A percentile compares a stretch with the other conserved stretches of the same genome.
Conservation (phyloP, 2,888 invertebrate species). For the Epirrhoe tristata region DNA sequence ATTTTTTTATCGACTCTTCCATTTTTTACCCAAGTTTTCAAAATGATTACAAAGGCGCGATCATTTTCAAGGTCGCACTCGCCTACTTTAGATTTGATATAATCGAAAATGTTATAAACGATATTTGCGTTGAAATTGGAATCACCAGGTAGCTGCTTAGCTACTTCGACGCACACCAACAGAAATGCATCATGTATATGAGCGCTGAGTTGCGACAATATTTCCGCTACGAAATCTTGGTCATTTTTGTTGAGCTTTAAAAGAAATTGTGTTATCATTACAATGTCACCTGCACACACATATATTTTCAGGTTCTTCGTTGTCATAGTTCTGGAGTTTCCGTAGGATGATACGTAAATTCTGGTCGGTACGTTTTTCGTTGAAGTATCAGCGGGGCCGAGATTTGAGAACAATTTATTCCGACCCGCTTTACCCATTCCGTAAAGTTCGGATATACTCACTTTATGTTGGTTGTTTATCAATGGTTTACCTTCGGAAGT, state of each 20-base stretch:
- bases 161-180: conserved; percentile 15
- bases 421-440: conserved; percentile 46
- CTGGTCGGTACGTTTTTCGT: conserved; percentile 51
- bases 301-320: conserved; percentile 3
- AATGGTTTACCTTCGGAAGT: conserved; percentile 49
- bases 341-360: conserved; percentile 29
- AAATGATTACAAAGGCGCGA: conserved; percentile 9
- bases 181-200: conserved; percentile 26
- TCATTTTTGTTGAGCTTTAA: conserved; percentile 22
- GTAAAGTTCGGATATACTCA: conserved; percentile 44
- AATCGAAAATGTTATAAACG: conserved; percentile 23
- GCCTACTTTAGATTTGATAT: conserved; percentile 28
- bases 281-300: neutral
- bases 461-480: conserved; percentile 47
- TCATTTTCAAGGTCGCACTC: conserved; percentile 32
- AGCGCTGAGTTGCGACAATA: conserved; percentile 23
- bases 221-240: conserved; percentile 27
- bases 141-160: conserved; percentile 6
- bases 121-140: conserved; percentile 10
- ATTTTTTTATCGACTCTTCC: conserved; percentile 38
- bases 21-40: conserved; percentile 31
- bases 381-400: conserved; percentile 48
- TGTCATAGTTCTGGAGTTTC: neutral
- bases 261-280: conserved; percentile 10
- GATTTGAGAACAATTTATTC: conserved; percentile 46